Evolutionary conservation across 2,797 vertebrate species (phyloP), one percentile per base, ranked within the genome.

Genomic region (Carapus acus): DNA sequence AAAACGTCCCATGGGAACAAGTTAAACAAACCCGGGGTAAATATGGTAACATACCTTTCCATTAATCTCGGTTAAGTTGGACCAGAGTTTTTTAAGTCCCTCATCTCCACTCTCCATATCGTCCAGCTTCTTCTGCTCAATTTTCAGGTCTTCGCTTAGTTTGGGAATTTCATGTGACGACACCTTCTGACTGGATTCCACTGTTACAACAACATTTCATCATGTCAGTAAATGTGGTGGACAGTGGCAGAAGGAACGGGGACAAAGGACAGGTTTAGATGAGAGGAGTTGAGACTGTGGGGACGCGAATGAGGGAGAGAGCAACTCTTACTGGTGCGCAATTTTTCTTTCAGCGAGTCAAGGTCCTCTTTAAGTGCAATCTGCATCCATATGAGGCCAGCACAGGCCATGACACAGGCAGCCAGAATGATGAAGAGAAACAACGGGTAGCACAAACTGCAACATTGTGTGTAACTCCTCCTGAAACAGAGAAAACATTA

Each of bases 311-410:
- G n/a, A n/a, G n/a, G n/a, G n/a, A n/a, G 47, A 46, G 7, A 21
- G 13, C 6, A n/a, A 43, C 4, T 56, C 92, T 90, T 85, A 98
- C 96, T 93, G 42, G 88, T 91, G 69, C 90, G 90, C 67, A 97
- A 88, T 71, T 94, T 95, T 68, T 98, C 95, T 71, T 97, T 96
- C 63, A 99, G 84, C 6, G 85, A 82, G 66, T 97, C 95, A 47
- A 98, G 83, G 71, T 97, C 93, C 61, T 96, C 93, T 79, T 97
- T 99, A 50, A 99, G 88, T 16, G 93, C 93, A 52, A 97, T 90
- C 80, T 99, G 96, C 96, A 99, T 99, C 95, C 95, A 99, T 66
- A 97, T 92, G 62, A 99, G 88, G 58, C 96, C 96, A 47, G 92
- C 90, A 22, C 93, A 97, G 0, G 93, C 91, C 79, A 96, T 91